phyloP scores from a whole-genome alignment of 1,140 invertebrate genomes.

The Tribolium madens region DNA sequence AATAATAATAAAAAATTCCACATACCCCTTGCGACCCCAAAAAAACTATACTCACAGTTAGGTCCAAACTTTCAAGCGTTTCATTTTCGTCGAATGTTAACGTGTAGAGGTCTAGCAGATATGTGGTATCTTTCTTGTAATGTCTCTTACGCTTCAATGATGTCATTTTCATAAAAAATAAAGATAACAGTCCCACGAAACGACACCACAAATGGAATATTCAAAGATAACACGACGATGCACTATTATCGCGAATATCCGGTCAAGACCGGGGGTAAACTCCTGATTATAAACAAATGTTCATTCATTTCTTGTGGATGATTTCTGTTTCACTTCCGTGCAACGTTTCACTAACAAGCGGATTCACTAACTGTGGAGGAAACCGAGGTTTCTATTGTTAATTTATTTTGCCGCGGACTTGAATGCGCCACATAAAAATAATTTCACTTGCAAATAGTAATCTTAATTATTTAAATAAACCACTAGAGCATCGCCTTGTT shows the following conservation, averaged over 20 bases:
- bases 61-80: slow-evolving; percentile 71
- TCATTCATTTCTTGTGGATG: slow-evolving; percentile 6
- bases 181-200: slow-evolving; percentile 29
- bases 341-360: slow-evolving; percentile 23
- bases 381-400: slow-evolving; percentile 41
- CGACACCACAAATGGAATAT: not conserved
- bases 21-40: not conserved
- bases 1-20: not conserved
- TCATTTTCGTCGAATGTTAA: slow-evolving; percentile 85
- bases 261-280: not conserved
- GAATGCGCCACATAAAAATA: slow-evolving; percentile 2
- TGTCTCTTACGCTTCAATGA: slow-evolving; percentile 71
- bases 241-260: slow-evolving; percentile 20
- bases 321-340: slow-evolving; percentile 15
- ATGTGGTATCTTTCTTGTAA: slow-evolving; percentile 88
- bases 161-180: slow-evolving; percentile 50
- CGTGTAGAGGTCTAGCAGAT: slow-evolving; percentile 85
- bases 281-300: not conserved
- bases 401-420: slow-evolving; percentile 24
- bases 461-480: not conserved
- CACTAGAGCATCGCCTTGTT: not conserved
- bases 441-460: slow-evolving; percentile 13
- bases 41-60: slow-evolving; percentile 59
- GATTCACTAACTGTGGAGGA: slow-evolving; percentile 35
- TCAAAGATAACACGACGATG: slow-evolving; percentile 9